These are phyloP conservation scores for Burhinus oedicnemus DNA, from an alignment of 2,113 vertebrate species.

Conservation along the genomic window DNA sequence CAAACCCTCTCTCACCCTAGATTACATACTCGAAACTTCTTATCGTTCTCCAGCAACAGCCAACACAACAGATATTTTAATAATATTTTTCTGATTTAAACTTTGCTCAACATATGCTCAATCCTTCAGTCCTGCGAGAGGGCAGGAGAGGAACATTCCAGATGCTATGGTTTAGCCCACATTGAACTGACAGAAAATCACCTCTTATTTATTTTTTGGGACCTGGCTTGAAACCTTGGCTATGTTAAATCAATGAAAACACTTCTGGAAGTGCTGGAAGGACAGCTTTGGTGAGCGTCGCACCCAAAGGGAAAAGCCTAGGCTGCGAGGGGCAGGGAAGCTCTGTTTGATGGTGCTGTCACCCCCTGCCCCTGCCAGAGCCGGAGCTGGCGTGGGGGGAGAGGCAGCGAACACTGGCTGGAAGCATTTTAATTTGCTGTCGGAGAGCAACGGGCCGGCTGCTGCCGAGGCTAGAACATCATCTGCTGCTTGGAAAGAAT, in stretches of 20 bases:
- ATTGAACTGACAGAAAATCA: not conserved
- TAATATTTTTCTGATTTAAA: not conserved
- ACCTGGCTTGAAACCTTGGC: not conserved
- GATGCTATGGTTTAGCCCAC: not conserved
- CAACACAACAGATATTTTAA: not conserved
- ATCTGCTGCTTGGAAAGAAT: not conserved
- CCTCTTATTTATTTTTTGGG: not conserved
- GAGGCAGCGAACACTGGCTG: not conserved
- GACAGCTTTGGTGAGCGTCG: accelerated
- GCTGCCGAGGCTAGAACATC: not conserved
- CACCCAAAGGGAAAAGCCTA: not conserved
- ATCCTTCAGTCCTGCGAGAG: not conserved
- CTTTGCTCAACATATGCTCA: not conserved
- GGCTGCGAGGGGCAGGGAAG: accelerated
- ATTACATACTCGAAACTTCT: not conserved
- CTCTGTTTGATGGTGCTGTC: not conserved
- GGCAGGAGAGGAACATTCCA: not conserved
- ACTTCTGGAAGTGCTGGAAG: not conserved
- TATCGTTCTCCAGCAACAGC: not conserved
- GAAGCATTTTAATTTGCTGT: not conserved
- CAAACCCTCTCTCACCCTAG: not conserved
- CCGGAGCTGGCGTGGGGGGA: accelerated
- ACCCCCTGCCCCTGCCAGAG: not conserved
- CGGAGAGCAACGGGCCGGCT: accelerated
- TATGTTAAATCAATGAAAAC: slow-evolving; percentile 15